These are phyloP conservation scores for Petaurus breviceps DNA, from an alignment of 2,113 vertebrate genomes.

Conservation along the genomic window DNA sequence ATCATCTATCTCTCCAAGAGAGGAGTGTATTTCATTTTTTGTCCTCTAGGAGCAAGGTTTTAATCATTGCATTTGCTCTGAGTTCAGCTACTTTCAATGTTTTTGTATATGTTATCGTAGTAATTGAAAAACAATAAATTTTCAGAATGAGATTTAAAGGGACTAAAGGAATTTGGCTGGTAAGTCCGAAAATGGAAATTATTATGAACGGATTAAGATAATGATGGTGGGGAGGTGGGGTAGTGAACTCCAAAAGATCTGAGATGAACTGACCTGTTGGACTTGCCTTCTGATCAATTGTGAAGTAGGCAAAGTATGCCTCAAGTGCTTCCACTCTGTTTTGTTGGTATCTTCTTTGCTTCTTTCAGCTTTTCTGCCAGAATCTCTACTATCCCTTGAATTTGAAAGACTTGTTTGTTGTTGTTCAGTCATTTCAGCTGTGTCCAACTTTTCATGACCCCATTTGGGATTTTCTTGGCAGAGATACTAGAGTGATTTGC, in stretches of 20 bases:
- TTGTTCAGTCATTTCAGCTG: neutral
- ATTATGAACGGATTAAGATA: neutral
- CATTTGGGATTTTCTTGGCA: neutral
- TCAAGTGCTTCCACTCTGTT: neutral
- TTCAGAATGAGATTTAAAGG: neutral
- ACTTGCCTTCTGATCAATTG: neutral
- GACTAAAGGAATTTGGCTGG: neutral
- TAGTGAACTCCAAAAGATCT: neutral
- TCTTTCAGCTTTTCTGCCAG: neutral
- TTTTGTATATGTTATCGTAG: neutral
- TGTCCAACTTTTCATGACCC: neutral
- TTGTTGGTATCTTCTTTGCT: neutral
- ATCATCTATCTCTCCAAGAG: neutral
- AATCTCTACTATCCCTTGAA: neutral
- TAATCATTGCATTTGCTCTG: neutral
- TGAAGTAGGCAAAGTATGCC: neutral
- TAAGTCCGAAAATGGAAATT: neutral
- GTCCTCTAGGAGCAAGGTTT: neutral
- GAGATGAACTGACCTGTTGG: neutral
- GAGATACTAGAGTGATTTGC: no score
- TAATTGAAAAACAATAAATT: neutral
- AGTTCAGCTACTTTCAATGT: neutral
- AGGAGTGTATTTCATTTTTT: neutral
- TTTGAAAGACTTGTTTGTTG: neutral
- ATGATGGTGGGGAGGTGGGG: neutral